phyloP scores from a whole-genome alignment of 92 coral and sea anemone species.

The Chrysogorgia sp. region DNA sequence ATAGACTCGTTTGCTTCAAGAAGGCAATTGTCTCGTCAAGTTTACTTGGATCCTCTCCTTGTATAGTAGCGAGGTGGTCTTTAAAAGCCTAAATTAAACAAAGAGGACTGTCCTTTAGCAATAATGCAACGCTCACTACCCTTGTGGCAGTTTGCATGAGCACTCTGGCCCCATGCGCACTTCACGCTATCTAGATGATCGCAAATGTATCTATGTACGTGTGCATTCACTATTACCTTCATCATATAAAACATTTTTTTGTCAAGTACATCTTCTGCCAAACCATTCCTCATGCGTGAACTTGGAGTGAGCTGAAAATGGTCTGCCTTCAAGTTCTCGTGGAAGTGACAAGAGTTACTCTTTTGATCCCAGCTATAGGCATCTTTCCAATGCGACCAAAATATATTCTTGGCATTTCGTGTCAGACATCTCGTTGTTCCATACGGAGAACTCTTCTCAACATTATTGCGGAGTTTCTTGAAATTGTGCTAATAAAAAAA shows the following conservation, averaged over 20 bases:
- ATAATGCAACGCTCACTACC: background rate
- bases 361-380: slow-evolving; percentile 70
- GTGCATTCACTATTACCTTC: slow-evolving; percentile 21
- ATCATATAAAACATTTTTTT: slow-evolving; percentile 45
- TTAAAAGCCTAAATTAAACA: slow-evolving; percentile 26
- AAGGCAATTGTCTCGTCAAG: slow-evolving; percentile 40
- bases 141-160: background rate
- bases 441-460: background rate
- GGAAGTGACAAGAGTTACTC: slow-evolving; percentile 52
- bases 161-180: background rate
- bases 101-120: background rate
- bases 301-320: slow-evolving; percentile 57
- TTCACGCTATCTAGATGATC: background rate
- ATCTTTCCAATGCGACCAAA: slow-evolving; percentile 57
- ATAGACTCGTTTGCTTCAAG: slow-evolving; percentile 41
- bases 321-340: slow-evolving; percentile 59
- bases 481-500: background rate
- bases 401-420: slow-evolving; percentile 41
- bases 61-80: slow-evolving; percentile 17
- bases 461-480: background rate
- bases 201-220: background rate
- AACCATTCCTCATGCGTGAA: slow-evolving; percentile 57
- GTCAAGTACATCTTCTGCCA: too few species aligned
- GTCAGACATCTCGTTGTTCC: slow-evolving; percentile 45
- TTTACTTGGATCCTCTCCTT: slow-evolving; percentile 24